Conservation (phyloP, 1,140 invertebrate species). For the Saccostrea glomerata region DNA sequence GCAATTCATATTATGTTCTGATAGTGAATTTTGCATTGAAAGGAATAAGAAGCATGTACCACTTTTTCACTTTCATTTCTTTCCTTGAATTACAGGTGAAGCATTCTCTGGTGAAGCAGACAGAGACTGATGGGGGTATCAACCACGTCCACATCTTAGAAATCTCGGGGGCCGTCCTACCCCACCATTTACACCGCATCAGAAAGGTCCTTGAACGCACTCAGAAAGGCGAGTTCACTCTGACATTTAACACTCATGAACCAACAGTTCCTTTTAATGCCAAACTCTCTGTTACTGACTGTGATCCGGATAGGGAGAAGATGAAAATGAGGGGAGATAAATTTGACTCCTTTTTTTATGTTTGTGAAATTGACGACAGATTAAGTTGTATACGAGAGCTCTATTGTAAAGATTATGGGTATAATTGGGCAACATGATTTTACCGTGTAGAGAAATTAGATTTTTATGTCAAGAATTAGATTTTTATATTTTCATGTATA, state of each 20-base stretch:
- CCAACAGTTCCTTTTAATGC: constrained; percentile 61
- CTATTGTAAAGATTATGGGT: constrained; percentile 12
- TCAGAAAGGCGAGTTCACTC: constrained; percentile 56
- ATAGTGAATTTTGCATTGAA: too few relatives aligned
- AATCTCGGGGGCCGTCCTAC: constrained; percentile 60
- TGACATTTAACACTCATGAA: constrained; percentile 66
- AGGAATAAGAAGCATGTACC: too few relatives aligned
- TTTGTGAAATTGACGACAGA: background rate
- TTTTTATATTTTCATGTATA: background rate
- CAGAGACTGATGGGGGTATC: constrained; percentile 54
- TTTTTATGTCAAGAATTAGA: background rate
- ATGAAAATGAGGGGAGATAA: constrained; percentile 23
- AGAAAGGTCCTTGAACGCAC: constrained; percentile 51
- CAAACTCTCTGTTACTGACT: background rate
- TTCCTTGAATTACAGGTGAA: constrained; percentile 55
- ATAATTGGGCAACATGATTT: constrained; percentile 32
- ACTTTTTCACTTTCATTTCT: too few relatives aligned
- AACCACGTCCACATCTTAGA: constrained; percentile 63
- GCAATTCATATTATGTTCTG: too few relatives aligned
- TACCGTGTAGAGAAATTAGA: background rate
- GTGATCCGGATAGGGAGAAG: constrained; percentile 28
- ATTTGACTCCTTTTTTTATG: constrained; percentile 42
- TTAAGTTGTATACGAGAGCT: constrained; percentile 43
- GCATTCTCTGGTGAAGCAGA: constrained; percentile 61
- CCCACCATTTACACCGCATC: constrained; percentile 53